Evolutionary conservation across 2,888 invertebrate genomes (phyloP).

Genomic region (Microchrysa polita): DNA sequence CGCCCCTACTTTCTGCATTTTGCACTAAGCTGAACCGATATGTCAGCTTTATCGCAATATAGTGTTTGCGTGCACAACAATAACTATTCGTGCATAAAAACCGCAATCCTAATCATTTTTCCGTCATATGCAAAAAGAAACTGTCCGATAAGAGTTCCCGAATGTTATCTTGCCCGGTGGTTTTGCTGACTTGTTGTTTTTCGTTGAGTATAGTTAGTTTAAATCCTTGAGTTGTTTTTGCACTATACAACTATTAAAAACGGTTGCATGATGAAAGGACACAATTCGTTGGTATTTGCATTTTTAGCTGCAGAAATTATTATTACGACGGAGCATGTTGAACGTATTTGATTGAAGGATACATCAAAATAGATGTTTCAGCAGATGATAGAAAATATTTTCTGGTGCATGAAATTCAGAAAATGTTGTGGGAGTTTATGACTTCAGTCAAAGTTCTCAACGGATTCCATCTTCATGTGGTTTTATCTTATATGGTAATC

Average conservation of each 20-base stretch:
- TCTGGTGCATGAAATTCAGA: too few relatives aligned
- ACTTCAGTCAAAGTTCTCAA: too few relatives aligned
- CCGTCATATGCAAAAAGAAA: slow-evolving; percentile 3
- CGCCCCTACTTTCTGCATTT: not conserved
- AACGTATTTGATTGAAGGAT: not conserved
- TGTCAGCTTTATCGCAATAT: not conserved
- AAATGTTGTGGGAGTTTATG: too few relatives aligned
- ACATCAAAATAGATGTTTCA: not conserved
- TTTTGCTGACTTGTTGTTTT: not conserved
- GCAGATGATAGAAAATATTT: too few relatives aligned
- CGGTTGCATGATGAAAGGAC: slow-evolving; percentile 17
- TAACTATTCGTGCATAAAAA: slow-evolving; percentile 15
- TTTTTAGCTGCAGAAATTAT: not conserved
- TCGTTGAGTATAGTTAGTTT: not conserved
- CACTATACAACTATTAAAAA: not conserved
- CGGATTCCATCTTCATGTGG: too few relatives aligned
- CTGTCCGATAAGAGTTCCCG: not conserved
- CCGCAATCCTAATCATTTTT: slow-evolving; percentile 23
- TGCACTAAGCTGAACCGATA: not conserved
- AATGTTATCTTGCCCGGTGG: slow-evolving; percentile 1
- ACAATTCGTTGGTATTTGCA: not conserved
- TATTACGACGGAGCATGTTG: too few relatives aligned
- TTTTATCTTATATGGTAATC: too few relatives aligned
- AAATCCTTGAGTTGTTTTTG: slow-evolving; percentile 11
- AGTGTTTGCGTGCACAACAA: slow-evolving; percentile 12